phyloP scores from a whole-genome alignment of 2,888 invertebrate genomes.

The Parnassius orleans region DNA sequence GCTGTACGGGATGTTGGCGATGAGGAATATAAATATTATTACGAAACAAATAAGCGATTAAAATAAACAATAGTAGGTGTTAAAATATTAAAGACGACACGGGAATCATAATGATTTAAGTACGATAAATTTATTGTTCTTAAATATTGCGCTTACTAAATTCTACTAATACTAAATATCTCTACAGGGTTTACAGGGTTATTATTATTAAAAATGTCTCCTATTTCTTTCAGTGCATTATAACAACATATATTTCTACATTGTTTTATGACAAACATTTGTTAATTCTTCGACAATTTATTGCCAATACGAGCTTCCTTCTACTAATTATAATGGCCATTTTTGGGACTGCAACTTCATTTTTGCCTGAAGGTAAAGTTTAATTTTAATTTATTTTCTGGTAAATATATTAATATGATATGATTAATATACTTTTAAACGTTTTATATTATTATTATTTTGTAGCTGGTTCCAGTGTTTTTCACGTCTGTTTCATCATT shows the following conservation, averaged over 20 bases:
- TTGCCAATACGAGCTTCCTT: constrained; percentile 73
- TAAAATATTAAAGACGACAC: no score
- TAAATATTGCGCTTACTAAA: no score
- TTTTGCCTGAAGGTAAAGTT: constrained; percentile 64
- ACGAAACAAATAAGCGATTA: no score
- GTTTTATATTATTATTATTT: constrained; percentile 28
- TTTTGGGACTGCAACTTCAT: constrained; percentile 64
- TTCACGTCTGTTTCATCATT: constrained; percentile 61
- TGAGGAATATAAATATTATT: no score
- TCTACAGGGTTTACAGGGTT: no score
- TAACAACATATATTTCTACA: constrained; percentile 69
- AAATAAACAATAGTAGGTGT: no score
- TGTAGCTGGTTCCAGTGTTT: constrained; percentile 60
- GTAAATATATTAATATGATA: background rate
- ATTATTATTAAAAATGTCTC: background rate
- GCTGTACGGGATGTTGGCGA: no score
- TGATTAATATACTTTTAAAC: no score
- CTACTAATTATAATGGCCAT: constrained; percentile 67
- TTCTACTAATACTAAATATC: no score
- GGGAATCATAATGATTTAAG: no score
- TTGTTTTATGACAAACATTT: constrained; percentile 69
- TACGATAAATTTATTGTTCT: no score
- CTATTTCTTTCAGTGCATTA: constrained; percentile 65
- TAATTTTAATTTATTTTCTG: constrained; percentile 2
- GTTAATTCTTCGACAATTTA: constrained; percentile 66